These are phyloP conservation scores for Cetoscarus ocellatus DNA, from an alignment of 2,797 vertebrate genomes.

Conservation along the genomic window DNA sequence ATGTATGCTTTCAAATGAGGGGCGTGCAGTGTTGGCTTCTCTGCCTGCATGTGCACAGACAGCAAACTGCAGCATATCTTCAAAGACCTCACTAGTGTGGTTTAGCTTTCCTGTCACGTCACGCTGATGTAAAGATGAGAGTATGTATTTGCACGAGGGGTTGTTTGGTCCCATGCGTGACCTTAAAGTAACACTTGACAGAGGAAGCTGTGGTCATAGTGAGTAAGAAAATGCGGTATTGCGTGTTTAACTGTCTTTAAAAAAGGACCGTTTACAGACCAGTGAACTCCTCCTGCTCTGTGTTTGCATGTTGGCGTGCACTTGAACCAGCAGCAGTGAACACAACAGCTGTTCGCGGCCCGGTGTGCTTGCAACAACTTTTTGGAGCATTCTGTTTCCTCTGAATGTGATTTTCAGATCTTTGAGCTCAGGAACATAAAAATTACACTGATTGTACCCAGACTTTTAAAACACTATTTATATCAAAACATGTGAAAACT, in stretches of 20 bases:
- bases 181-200: background rate
- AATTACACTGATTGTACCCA: too few relatives aligned
- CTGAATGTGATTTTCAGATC: background rate
- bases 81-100: conserved; percentile 20
- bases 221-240: background rate
- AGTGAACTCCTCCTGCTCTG: conserved; percentile 6
- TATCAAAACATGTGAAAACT: too few relatives aligned
- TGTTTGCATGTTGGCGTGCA: background rate
- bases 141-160: background rate
- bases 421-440: background rate
- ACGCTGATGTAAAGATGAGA: conserved; percentile 1
- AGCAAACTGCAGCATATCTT: conserved; percentile 20
- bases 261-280: background rate
- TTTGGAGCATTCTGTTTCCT: background rate
- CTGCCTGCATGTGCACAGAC: conserved; percentile 41
- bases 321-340: conserved; percentile 1
- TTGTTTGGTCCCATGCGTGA: background rate
- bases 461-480: too few relatives aligned
- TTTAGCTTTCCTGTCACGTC: conserved; percentile 32
- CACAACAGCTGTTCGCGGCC: conserved; percentile 8
- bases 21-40: conserved; percentile 39
- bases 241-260: background rate
- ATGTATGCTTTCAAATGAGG: conserved; percentile 67
- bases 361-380: background rate
- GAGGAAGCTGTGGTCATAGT: background rate